Evolutionary conservation across 2,888 invertebrate species (phyloP), one percentile per base, ranked within the genome.

Genomic region (Caenorhabditis sp.): DNA sequence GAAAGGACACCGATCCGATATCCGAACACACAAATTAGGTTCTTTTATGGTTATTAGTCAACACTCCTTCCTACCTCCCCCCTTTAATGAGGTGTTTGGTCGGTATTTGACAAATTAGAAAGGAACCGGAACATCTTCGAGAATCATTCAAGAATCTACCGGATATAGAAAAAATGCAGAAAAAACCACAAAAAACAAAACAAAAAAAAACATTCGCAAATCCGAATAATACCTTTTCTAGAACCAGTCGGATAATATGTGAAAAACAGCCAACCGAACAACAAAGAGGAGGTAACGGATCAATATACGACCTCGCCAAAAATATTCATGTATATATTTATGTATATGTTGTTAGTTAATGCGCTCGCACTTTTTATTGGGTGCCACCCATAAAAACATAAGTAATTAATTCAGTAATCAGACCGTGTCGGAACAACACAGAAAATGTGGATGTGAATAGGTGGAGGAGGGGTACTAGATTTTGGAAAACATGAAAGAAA

Each of bases 371-470:
- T 43, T 43, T 43, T 10, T 43, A 43, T 36, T 5, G 36, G 43
- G 43, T 43, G 17, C 43, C 17, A 5, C 14, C 17, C 43, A 43
- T 10, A 14, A 43, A 7, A 43, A 43, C 43, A 7, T 17, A 7
- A 43, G n/a, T n/a, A n/a, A n/a, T 43, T 43, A 43, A 12, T 7
- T 12, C 43, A 43, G 14, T 17, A 43, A 43, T 43, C 43, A 43
- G 43, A 43, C 43, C 43, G 43, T 43, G 43, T 43, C 43, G 43
- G 43, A 43, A 43, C n/a, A n/a, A n/a, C n/a, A n/a, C n/a, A n/a
- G n/a, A n/a, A n/a, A n/a, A n/a, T n/a, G n/a, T n/a, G n/a, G n/a
- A n/a, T n/a, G n/a, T 43, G 10, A 12, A 43, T 43, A 14, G 14
- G 17, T 36, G 36, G 7, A 8, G 10, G 10, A 36, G 10, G 36